Evolutionary conservation across 2,113 vertebrate species (phyloP).

Genomic region (Sebastes fasciatus): DNA sequence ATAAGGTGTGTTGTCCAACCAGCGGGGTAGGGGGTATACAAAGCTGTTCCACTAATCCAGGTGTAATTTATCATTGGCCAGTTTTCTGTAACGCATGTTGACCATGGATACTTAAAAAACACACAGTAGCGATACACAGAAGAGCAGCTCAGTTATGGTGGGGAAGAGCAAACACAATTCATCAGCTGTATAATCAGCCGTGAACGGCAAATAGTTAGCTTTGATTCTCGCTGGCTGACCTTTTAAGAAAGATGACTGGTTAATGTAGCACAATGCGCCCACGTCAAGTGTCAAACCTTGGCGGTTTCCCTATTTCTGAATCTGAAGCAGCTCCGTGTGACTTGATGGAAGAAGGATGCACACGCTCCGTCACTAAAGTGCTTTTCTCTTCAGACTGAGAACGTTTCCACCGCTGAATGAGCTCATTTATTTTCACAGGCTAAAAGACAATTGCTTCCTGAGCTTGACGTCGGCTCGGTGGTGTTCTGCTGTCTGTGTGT

Average conservation of each 20-base stretch:
- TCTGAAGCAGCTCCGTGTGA: constrained; percentile 6
- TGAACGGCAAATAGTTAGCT: constrained; percentile 30
- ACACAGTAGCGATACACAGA: background rate
- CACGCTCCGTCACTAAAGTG: constrained; percentile 32
- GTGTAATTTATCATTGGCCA: constrained; percentile 15
- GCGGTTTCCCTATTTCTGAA: constrained; percentile 14
- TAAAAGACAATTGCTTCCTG: constrained; percentile 65
- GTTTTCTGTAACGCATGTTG: background rate
- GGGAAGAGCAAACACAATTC: constrained; percentile 25
- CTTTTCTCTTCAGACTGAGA: constrained; percentile 52
- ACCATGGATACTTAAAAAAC: background rate
- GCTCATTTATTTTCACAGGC: constrained; percentile 70
- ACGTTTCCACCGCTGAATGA: constrained; percentile 59
- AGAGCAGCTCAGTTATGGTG: background rate
- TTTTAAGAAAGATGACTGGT: constrained; percentile 41
- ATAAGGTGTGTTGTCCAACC: background rate
- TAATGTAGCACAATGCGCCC: constrained; percentile 26
- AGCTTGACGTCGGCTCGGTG: constrained; percentile 5
- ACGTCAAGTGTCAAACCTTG: constrained; percentile 33
- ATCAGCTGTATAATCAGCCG: constrained; percentile 42
- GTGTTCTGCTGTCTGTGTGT: constrained; percentile 23
- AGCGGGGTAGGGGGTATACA: background rate
- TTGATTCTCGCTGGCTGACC: constrained; percentile 28
- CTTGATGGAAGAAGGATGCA: constrained; percentile 38
- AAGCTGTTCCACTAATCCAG: background rate